These are phyloP conservation scores for Meda fulgida DNA, from an alignment of 2,797 vertebrate genomes.

Conservation along the genomic window DNA sequence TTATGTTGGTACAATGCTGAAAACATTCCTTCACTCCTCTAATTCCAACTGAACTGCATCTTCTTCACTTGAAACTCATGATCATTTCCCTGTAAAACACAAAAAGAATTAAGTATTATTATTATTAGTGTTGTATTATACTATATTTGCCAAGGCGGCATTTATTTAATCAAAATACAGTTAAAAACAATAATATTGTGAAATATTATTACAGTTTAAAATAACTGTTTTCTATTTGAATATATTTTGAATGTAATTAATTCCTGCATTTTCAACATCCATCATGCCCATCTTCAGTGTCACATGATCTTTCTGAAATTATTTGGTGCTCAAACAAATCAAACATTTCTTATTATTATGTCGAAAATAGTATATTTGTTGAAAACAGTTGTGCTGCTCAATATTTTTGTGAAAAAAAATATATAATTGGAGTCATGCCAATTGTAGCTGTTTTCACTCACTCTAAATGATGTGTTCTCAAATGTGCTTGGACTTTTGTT, in stretches of 20 bases:
- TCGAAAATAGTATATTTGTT: neutral
- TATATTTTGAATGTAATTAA: neutral
- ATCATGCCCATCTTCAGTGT: neutral
- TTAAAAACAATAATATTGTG: neutral
- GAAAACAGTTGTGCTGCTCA: neutral
- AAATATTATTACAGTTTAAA: neutral
- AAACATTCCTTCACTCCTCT: neutral
- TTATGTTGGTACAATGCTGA: neutral
- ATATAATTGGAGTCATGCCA: neutral
- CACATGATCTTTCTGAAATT: neutral
- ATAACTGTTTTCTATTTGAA: neutral
- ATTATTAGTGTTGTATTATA: neutral
- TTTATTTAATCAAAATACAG: neutral
- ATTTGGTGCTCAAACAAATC: neutral
- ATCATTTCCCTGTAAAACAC: neutral
- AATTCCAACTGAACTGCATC: neutral
- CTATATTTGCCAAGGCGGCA: neutral
- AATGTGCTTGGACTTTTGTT: neutral
- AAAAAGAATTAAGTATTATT: neutral
- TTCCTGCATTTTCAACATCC: neutral
- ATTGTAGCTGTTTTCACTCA: neutral
- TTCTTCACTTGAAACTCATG: neutral
- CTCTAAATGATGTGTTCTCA: neutral
- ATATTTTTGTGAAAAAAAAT: too few species aligned
- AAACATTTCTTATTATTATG: neutral